A percentile compares a stretch with the other conserved stretches of the same genome.
Evolutionary conservation across 2,113 vertebrate species (phyloP).

Genomic region (Lagopus muta): DNA sequence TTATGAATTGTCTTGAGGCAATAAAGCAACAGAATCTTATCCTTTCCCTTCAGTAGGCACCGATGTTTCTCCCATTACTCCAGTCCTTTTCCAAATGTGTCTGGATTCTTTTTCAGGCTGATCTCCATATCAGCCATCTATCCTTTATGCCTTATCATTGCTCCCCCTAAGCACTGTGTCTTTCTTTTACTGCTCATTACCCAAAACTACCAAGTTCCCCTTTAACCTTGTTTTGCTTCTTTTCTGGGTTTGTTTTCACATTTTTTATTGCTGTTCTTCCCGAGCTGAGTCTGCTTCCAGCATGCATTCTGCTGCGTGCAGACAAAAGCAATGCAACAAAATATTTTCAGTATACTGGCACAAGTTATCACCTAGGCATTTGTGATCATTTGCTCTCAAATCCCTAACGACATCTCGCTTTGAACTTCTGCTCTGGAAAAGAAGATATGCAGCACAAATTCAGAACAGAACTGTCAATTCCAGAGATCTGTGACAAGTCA

Average conservation of each 20-base stretch:
- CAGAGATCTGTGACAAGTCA: neutral
- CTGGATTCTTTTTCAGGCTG: neutral
- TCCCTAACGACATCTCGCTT: slow-evolving; percentile 41
- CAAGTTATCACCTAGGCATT: neutral
- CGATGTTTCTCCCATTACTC: neutral
- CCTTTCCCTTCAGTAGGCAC: neutral
- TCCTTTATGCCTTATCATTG: slow-evolving; percentile 39
- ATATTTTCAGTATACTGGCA: slow-evolving; percentile 52
- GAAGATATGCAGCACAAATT: slow-evolving; percentile 1
- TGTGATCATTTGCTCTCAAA: slow-evolving; percentile 46
- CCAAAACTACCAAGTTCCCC: slow-evolving; percentile 39
- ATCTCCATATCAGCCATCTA: slow-evolving; percentile 49
- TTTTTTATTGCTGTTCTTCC: slow-evolving; percentile 62
- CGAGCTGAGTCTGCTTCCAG: slow-evolving; percentile 56
- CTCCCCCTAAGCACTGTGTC: slow-evolving; percentile 41
- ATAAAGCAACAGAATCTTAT: neutral
- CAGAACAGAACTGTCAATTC: slow-evolving; percentile 14
- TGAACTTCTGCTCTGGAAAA: slow-evolving; percentile 42
- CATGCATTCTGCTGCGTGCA: slow-evolving; percentile 1
- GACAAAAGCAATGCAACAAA: slow-evolving; percentile 47
- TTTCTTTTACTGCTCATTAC: slow-evolving; percentile 46
- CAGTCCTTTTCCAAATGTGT: neutral
- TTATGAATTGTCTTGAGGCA: neutral
- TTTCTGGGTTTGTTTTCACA: slow-evolving; percentile 60
- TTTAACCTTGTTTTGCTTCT: slow-evolving; percentile 43